Evolutionary conservation across 2,797 vertebrate genomes (phyloP), one percentile per base, ranked within the genome.

Genomic region (Propithecus deckenii): DNA sequence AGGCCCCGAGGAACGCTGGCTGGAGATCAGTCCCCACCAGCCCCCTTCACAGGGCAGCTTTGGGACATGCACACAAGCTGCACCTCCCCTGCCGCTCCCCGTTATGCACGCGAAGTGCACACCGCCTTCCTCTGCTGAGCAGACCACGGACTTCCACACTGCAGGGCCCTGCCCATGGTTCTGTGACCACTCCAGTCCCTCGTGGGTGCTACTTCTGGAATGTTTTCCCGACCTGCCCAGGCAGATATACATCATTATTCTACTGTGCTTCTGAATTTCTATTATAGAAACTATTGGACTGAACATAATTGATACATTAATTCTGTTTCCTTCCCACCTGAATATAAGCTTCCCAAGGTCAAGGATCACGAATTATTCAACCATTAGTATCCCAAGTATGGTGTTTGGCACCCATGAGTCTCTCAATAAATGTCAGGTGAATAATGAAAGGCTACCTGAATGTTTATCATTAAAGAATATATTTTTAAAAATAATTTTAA

Each of bases 291-390:
- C 81, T 22, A 71, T 0, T 41, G 23, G 89, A 89, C 22, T 28
- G 23, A 91, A 89, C n/a, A 30, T 61, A 87, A 80, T 84, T 65
- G 86, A 20, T 46, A 43, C n/a, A 86, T 86, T 35, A 46, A 55
- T 85, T 50, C 43, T 75, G 43, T 72, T 72, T 95, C 63, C 22
- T 89, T 57, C 52, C 57, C 57, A 46, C 48, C 75, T 11, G 28
- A 79, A 93, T 25, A 74, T 88, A 96, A 94, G 59, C 52, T 52
- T 87, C 55, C 59, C 89, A 89, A 96, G 65, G 71, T 91, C 86
- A 86, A n/a, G 41, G 18, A 80, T 48, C 46, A 72, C 48, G 28
- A 91, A 93, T 89, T 83, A 86, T 55, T 91, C 74, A 69, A 50
- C 41, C 41, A 32, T 93, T 83, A 52, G 18, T 88, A 55, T 55